Percentiles rank a stretch among this genome's conserved stretches.
Evolutionary conservation across 2,113 vertebrate genomes (phyloP).

Genomic region (Machaerirhynchus nigripectus): DNA sequence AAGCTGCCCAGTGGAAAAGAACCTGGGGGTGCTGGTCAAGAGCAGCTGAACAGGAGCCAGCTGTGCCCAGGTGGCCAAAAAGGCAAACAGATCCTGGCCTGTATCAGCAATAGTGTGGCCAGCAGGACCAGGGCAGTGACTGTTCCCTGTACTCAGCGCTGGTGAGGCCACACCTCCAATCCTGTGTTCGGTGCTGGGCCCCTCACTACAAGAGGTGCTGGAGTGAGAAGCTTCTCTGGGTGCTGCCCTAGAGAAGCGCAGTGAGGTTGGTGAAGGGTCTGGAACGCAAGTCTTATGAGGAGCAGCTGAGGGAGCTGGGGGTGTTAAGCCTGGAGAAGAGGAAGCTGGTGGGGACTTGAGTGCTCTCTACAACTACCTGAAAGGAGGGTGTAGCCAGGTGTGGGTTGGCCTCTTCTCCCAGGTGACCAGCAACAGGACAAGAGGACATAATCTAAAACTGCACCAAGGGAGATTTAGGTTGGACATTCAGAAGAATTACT

Average conservation of each 20-base stretch:
- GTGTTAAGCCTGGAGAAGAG: not conserved
- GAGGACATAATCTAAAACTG: not conserved
- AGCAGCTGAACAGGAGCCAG: not conserved
- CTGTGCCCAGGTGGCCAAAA: not conserved
- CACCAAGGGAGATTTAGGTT: not conserved
- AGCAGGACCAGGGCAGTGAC: not conserved
- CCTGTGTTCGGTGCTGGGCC: not conserved
- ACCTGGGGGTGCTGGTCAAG: not conserved
- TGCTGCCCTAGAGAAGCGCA: not conserved
- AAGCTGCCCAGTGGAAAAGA: not conserved
- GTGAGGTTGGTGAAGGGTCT: not conserved
- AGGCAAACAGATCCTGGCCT: not conserved
- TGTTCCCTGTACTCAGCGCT: rapidly evolving
- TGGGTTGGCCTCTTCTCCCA: not conserved
- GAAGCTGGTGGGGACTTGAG: not conserved
- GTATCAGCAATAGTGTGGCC: not conserved
- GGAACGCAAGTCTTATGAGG: not conserved
- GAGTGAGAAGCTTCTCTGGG: too few relatives aligned
- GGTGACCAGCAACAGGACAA: not conserved
- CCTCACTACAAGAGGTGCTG: not conserved
- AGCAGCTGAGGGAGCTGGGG: not conserved
- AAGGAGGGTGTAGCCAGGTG: not conserved
- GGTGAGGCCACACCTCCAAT: rapidly evolving
- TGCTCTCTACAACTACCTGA: not conserved
- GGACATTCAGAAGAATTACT: not conserved